Evolutionary conservation across 1,140 invertebrate genomes (phyloP).

Genomic region (Asobara japonica): DNA sequence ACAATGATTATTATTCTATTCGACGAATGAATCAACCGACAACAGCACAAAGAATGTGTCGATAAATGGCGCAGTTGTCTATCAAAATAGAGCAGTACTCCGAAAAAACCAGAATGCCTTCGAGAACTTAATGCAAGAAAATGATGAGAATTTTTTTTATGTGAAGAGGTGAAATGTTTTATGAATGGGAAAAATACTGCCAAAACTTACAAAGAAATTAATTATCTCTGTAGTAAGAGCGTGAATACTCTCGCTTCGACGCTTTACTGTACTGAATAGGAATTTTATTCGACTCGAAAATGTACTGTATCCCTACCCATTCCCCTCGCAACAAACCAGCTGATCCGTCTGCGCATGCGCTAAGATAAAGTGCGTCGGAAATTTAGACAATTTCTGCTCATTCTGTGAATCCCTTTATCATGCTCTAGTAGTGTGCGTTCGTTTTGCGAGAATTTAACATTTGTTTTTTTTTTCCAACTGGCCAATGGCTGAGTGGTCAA

Average conservation of each 20-base stretch:
- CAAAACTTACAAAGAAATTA: neutral
- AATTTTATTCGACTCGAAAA: slow-evolving; percentile 22
- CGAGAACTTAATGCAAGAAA: neutral
- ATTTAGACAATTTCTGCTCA: neutral
- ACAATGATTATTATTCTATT: neutral
- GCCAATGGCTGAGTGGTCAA: slow-evolving; percentile 32
- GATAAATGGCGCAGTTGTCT: neutral
- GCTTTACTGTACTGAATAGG: slow-evolving; percentile 56
- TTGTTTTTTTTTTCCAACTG: slow-evolving; percentile 36
- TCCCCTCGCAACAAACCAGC: slow-evolving; percentile 48
- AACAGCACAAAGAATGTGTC: neutral
- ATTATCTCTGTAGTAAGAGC: slow-evolving; percentile 48
- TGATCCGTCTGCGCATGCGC: slow-evolving; percentile 44
- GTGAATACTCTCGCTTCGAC: slow-evolving; percentile 68
- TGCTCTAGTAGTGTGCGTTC: slow-evolving; percentile 7
- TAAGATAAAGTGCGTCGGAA: slow-evolving; percentile 3
- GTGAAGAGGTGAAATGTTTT: neutral
- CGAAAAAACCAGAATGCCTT: neutral
- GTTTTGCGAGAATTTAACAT: slow-evolving; percentile 22
- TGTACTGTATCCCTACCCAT: too few relatives aligned
- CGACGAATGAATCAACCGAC: neutral
- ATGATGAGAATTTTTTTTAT: too few relatives aligned
- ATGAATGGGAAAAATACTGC: neutral
- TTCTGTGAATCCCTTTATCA: neutral
- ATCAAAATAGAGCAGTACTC: neutral